These are phyloP conservation scores for Elachura formosa DNA, from an alignment of 2,113 vertebrate species.

Conservation along the genomic window DNA sequence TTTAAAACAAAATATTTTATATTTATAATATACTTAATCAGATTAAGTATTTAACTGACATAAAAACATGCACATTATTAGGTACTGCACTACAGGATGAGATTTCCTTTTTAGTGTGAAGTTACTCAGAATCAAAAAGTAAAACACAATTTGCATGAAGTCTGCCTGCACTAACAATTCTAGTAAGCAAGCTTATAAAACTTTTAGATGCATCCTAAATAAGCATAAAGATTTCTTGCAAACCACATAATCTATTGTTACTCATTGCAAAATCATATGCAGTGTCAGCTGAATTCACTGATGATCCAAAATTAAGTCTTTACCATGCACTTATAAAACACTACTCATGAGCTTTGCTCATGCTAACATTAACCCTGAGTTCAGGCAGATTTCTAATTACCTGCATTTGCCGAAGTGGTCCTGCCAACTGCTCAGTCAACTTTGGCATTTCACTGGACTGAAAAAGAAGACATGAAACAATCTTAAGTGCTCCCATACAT, in stretches of 20 bases:
- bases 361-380: neutral
- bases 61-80: neutral
- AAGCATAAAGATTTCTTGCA: neutral
- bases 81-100: neutral
- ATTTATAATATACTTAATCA: neutral
- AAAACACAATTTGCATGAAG: neutral
- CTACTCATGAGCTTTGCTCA: neutral
- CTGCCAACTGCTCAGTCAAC: constrained; percentile 91
- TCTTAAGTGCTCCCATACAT: neutral
- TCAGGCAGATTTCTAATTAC: constrained; percentile 60
- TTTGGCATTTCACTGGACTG: constrained; percentile 97
- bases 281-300: neutral
- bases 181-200: neutral
- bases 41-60: neutral
- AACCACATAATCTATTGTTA: neutral
- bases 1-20: constrained; percentile 56
- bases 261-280: neutral
- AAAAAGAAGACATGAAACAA: constrained; percentile 2
- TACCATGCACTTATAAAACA: fast-evolving
- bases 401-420: constrained; percentile 96
- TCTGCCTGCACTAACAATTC: neutral
- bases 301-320: neutral
- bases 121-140: neutral
- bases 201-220: neutral
- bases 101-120: neutral